Base-by-base conservation (phyloP, 2,888 invertebrate genomes). In the Tetragnatha montana region DNA sequence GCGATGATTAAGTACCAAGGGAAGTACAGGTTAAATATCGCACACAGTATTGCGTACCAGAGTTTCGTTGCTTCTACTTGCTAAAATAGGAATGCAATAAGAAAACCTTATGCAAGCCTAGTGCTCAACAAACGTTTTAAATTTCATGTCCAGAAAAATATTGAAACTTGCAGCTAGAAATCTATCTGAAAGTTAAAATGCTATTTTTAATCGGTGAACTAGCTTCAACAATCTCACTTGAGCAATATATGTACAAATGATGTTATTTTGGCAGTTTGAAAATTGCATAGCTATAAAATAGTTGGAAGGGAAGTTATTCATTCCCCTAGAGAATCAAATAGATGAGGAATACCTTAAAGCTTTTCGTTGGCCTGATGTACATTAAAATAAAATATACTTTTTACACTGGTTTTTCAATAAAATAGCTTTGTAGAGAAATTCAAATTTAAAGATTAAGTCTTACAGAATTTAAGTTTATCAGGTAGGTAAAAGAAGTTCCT, bases 201-300 rank as follows among this genome's bases (percentile, higher is more conserved):
- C 22, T 78, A 51, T 78, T 17, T 60, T 12, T 47, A n/a, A 75
- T 47, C 47, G 17, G 14, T 75, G 10, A 78, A 78, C 21, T 60
- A 60, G 60, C 22, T 60, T 78, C 60, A 35, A 22, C 76, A 50
- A 7, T 78, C 60, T 22, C 78, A 68, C 60, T 78, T 78, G 78
- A 78, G 78, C 78, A 35, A 17, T 60, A 12, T 60, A 60, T 60
- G 4, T 60, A 60, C 60, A 60, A 12, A 60, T 60, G 60, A 8
- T 4, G 10, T 4, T 60, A 8, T 60, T 60, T 60, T 60, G 60
- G 60, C 60, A 60, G 60, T 60, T 60, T 60, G 60, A 60, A 60
- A 60, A 60, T 60, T 60, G 60, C 60, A 60, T 60, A 60, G 60
- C 17, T 60, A 17, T 60, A 60, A 60, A 8, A 60, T 4, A 60